Evolutionary conservation across 2,797 vertebrate genomes (phyloP).

Genomic region (Sciaenops ocellatus): DNA sequence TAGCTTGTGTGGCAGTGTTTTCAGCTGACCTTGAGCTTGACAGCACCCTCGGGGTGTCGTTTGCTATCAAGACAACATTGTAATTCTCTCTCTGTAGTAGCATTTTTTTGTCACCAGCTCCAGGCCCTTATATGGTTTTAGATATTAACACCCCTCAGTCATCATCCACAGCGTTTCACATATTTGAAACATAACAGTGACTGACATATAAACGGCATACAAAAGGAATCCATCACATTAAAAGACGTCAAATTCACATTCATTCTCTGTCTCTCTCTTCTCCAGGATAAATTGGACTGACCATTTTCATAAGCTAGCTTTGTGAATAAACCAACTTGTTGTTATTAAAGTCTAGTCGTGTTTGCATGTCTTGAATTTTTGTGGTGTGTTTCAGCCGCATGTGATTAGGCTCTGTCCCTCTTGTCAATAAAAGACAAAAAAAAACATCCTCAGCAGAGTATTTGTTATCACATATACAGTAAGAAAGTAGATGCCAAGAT

Average conservation of each 20-base stretch:
- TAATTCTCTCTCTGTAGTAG: conserved; percentile 43
- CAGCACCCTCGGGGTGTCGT: conserved; percentile 4
- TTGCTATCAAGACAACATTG: conserved; percentile 23
- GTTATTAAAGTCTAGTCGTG: background rate
- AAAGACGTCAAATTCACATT: background rate
- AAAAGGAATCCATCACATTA: background rate
- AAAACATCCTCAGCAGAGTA: background rate
- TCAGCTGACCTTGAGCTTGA: conserved; percentile 46
- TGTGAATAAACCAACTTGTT: background rate
- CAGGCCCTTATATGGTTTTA: conserved; percentile 31
- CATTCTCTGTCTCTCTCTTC: background rate
- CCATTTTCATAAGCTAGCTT: background rate
- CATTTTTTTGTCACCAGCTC: conserved; percentile 32
- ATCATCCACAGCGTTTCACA: background rate
- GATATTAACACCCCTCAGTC: conserved; percentile 3
- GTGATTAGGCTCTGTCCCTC: background rate
- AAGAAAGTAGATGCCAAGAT: background rate
- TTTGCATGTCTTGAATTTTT: background rate
- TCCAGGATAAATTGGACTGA: background rate
- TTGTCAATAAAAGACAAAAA: background rate
- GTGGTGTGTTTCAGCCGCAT: background rate
- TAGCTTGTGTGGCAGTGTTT: conserved; percentile 18
- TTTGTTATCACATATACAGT: background rate
- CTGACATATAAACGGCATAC: background rate
- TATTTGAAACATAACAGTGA: conserved; percentile 21